Evolutionary conservation across 92 coral and sea anemone species (phyloP).

Genomic region (Phymanthus crucifer): DNA sequence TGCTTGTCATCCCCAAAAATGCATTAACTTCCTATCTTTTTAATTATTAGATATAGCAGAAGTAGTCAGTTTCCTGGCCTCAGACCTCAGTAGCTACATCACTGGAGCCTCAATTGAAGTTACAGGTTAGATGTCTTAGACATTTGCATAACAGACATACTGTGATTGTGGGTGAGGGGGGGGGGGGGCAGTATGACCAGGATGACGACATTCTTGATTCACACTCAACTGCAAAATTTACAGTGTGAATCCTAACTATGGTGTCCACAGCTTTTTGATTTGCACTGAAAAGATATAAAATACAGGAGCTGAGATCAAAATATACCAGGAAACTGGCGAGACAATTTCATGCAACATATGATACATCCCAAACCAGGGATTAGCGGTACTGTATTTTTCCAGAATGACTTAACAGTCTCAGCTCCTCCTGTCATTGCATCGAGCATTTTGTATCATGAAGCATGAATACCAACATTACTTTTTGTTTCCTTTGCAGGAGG

Average conservation of each 20-base stretch:
- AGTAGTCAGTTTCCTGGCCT: conserved; percentile 79
- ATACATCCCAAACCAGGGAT: no score
- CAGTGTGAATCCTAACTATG: no score
- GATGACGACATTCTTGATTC: no score
- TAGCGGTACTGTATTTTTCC: not conserved
- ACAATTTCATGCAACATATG: no score
- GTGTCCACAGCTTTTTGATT: no score
- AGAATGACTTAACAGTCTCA: not conserved
- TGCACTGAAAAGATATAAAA: no score
- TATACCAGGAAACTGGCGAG: no score
- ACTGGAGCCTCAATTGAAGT: conserved; percentile 92
- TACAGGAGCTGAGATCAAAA: no score
- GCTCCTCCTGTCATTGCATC: not conserved
- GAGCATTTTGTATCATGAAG: not conserved
- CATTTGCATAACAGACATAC: not conserved
- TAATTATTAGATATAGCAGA: conserved; percentile 76
- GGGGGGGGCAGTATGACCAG: not conserved
- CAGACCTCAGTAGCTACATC: conserved; percentile 85
- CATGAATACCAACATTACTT: not conserved
- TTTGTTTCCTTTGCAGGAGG: not conserved
- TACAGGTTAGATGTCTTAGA: conserved; percentile 64
- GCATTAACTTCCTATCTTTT: not conserved
- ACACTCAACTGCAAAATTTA: no score
- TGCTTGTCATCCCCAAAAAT: not conserved
- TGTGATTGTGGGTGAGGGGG: not conserved